Conservation (phyloP, 2,888 invertebrate species). For the Eristalis arbustorum region DNA sequence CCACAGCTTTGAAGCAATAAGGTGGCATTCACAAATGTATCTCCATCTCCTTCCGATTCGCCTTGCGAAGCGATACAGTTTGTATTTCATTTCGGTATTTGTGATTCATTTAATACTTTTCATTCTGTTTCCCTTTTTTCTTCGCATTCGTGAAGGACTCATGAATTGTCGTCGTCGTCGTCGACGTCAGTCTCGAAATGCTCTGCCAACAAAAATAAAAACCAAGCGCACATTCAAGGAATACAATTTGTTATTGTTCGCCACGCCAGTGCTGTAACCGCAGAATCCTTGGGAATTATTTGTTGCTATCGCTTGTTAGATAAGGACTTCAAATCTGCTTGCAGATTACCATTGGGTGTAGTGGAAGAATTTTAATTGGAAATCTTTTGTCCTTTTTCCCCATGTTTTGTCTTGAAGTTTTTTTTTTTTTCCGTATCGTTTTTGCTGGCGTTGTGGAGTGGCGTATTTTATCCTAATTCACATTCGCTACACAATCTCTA, state of each 20-base stretch:
- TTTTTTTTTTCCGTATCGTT: not conserved
- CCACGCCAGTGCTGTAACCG: conserved; percentile 23
- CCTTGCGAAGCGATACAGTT: conserved; percentile 13
- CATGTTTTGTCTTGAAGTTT: not conserved
- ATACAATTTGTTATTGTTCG: conserved; percentile 42
- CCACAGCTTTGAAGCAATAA: not conserved
- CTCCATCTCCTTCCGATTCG: not conserved
- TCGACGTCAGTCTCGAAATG: not conserved
- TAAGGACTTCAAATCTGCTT: conserved; percentile 68
- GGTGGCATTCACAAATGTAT: conserved; percentile 7
- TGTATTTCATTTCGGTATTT: conserved; percentile 54
- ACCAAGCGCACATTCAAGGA: not conserved
- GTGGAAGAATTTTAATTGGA: conserved; percentile 68
- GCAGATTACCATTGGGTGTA: conserved; percentile 67
- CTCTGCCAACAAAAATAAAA: not conserved
- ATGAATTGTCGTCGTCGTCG: not conserved
- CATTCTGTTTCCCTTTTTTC: conserved; percentile 24
- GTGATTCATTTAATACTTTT: conserved; percentile 62
- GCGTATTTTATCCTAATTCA: conserved; percentile 56
- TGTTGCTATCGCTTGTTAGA: conserved; percentile 53
- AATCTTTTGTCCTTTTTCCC: conserved; percentile 63
- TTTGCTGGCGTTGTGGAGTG: not conserved
- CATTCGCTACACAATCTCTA: not conserved
- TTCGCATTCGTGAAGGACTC: conserved; percentile 2
- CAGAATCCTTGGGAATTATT: conserved; percentile 50